These are phyloP conservation scores for Embidobia sp. DNA, from an alignment of 2,888 invertebrate species.

Conservation along the genomic window DNA sequence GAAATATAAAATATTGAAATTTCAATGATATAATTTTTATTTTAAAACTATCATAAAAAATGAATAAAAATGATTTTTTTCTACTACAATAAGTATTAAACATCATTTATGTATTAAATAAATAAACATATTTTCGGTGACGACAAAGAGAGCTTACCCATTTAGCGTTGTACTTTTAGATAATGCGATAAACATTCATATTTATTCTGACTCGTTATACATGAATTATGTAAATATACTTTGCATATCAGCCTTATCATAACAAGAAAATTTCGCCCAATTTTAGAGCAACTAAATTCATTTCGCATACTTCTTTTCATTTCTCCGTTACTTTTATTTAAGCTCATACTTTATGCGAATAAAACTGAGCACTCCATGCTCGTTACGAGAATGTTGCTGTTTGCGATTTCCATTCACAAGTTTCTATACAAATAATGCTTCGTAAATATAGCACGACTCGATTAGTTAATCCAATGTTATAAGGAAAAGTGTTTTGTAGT, in stretches of 20 bases:
- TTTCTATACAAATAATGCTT: slow-evolving; percentile 41
- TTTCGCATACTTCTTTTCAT: neutral
- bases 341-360: slow-evolving; percentile 1
- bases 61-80: no score
- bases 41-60: no score
- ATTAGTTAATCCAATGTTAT: slow-evolving; percentile 19
- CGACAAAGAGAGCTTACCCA: slow-evolving; percentile 6
- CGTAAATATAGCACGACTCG: slow-evolving; percentile 13
- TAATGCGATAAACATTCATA: slow-evolving; percentile 4
- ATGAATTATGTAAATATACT: slow-evolving; percentile 35
- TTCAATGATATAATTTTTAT: no score
- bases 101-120: no score
- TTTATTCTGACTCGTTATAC: slow-evolving; percentile 16
- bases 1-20: no score
- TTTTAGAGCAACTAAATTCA: neutral
- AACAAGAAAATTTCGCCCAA: neutral
- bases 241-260: slow-evolving; percentile 36
- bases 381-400: slow-evolving; percentile 10
- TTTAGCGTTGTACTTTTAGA: slow-evolving; percentile 7
- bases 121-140: no score
- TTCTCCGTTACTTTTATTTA: neutral
- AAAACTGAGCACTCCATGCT: slow-evolving; percentile 4
- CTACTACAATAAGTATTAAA: no score
- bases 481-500: slow-evolving; percentile 37
- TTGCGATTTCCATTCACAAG: slow-evolving; percentile 36